Conservation (phyloP, 2,113 vertebrate genomes). For the Sapayoa aenigma region DNA sequence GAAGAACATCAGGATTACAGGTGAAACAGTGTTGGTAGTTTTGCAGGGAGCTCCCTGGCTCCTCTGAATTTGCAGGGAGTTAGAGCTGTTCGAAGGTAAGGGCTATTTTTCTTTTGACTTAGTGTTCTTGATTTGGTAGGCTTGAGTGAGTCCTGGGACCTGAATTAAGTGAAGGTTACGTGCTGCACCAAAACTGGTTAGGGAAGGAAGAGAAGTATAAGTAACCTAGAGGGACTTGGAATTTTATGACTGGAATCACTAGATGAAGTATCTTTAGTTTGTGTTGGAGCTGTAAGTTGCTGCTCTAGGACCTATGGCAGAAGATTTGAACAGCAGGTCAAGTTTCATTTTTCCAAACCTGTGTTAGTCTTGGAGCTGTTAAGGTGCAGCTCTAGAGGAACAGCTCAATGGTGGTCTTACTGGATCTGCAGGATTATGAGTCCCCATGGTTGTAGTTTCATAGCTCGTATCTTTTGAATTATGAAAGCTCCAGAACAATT, state of each 20-base stretch:
- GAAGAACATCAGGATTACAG: not conserved
- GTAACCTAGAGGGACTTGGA: not conserved
- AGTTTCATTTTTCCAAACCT: not conserved
- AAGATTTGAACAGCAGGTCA: not conserved
- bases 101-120: not conserved
- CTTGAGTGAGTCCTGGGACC: not conserved
- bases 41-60: not conserved
- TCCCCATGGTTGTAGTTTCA: conserved; percentile 46
- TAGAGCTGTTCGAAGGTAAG: not conserved
- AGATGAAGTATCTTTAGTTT: not conserved
- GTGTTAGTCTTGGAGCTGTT: not conserved
- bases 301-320: not conserved
- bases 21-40: not conserved
- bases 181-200: not conserved
- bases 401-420: not conserved
- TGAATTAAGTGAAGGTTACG: not conserved
- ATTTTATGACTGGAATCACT: not conserved
- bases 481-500: conserved; percentile 31
- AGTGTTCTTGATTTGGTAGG: not conserved
- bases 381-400: not conserved
- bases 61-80: not conserved
- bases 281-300: not conserved
- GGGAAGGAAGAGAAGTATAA: not conserved
- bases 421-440: not conserved
- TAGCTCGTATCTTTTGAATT: conserved; percentile 44